Base-by-base conservation (phyloP, 2,113 vertebrate species). In the Parus major region DNA sequence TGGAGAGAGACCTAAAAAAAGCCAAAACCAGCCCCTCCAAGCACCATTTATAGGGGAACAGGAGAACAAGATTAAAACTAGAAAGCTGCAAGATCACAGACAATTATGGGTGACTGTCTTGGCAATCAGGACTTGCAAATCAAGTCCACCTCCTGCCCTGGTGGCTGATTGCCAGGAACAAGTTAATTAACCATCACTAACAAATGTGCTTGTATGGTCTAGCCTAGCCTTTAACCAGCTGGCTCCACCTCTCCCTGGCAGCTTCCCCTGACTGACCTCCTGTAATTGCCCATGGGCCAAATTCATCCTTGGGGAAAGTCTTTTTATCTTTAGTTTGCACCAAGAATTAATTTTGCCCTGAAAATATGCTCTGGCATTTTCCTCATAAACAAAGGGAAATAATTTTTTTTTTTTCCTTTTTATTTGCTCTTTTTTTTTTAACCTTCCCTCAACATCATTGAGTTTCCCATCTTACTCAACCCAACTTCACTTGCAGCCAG, bases 131-230 rank as follows among this genome's bases (percentile, higher is more conserved):
- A 69, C 86, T 69, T 78, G 82, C 79, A 95, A 84, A 95, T 90
- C 65, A 64, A 86, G 76, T 59, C 88, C 76, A 78, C 72, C 72
- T 95, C 90, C 93, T 95, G 93, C 50, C 82, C 93, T 0, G 1
- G 57, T 86, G 95, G 93, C 82, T 78, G 86, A 90, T 86, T 84
- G 92, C 92, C 94, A 97, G 88, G 90, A 88, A 93, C 52, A 79
- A 86, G 90, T 94, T 96, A 92, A 92, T 96, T 96, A 96, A 81
- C 92, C 92, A 95, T 70, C 65, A 46, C 85, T 90, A 92, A 90
- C 69, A 33, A 96, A 84, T 9, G 76, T 71, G 69, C 47, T 46
- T 53, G 73, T 8, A 28, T 53, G 5, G 1, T 78, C 76, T 57
- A 53, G 70, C 92, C 78, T 46, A 60, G 68, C 53, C 47, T 78